These are phyloP conservation scores for Pocillopora verrucosa DNA, from an alignment of 64 coral and sea anemone genomes.

Conservation along the genomic window DNA sequence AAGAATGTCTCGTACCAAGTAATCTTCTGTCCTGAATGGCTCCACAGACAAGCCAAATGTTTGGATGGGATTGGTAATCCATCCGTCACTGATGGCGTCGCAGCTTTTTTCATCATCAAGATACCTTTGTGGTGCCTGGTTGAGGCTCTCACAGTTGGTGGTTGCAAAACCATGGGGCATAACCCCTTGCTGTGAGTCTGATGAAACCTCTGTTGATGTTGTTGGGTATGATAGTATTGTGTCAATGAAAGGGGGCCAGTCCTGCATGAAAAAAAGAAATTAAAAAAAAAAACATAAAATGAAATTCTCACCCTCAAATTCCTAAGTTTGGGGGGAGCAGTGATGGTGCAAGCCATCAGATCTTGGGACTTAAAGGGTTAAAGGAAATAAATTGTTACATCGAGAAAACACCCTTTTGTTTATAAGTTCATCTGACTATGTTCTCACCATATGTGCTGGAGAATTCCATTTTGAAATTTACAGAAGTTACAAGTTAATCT, in stretches of 20 bases:
- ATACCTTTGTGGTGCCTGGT: background rate
- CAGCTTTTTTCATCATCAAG: background rate
- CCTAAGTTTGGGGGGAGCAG: too few species aligned
- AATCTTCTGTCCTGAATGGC: background rate
- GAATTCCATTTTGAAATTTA: too few species aligned
- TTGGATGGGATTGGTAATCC: conserved; percentile 35
- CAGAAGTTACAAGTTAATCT: too few species aligned
- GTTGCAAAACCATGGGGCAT: background rate
- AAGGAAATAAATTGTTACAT: background rate
- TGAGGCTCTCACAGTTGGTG: background rate
- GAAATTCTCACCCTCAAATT: too few species aligned
- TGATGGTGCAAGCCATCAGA: too few species aligned
- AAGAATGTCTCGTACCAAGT: background rate
- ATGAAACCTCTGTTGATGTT: background rate
- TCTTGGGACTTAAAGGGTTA: background rate
- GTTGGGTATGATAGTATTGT: conserved; percentile 40
- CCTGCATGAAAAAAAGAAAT: background rate
- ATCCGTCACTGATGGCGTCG: background rate
- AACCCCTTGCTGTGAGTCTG: background rate
- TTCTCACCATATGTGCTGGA: too few species aligned
- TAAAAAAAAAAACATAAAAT: background rate
- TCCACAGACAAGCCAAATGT: conserved; percentile 41
- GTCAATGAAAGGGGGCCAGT: conserved; percentile 45
- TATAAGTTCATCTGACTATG: too few species aligned
- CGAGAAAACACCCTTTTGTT: too few species aligned